Evolutionary conservation across 2,888 invertebrate species (phyloP), one percentile per base, ranked within the genome.

Genomic region (Lasioglossum zephyrum): DNA sequence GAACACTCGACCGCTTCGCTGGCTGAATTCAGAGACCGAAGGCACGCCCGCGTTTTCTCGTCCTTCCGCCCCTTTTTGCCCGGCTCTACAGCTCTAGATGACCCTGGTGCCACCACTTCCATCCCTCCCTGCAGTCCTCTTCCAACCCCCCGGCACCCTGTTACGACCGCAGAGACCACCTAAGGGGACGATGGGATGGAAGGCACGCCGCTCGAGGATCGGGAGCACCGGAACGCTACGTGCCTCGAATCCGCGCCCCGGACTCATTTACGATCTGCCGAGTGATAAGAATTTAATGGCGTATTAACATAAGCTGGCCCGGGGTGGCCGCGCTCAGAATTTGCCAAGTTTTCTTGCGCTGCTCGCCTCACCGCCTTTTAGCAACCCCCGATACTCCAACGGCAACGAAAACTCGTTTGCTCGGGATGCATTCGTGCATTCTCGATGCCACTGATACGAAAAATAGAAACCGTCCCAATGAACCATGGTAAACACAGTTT

Each of bases 281-380:
- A 87, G 86, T 82, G 90, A 88, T 90, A 90, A 90, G 88, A 90
- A 90, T 90, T 90, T 90, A 90, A 90, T 90, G 81, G 87, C 79
- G 84, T 86, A 90, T 90, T 90, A 90, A 90, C 90, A 87, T 87
- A 88, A 88, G 91, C 87, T 31, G 31, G 66, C 22, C 39, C 11
- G 22, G 11, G 91, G 84, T 18, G 16, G 66, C 11, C 39, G 11
- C 22, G 39, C 36, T 39, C 36, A 6, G 69, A n/a, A 69, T 22
- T 49, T 49, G 73, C 31, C 73, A 49, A 36, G 9, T 47, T 49
- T 73, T 36, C 49, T 22, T 49, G 18, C 13, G n/a, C n/a, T 41
- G 41, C 41, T 70, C 22, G 41, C 41, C 13, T 31, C 22, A 22
- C 22, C 26, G 60, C 36, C 69, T 69, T 69, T 69, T 39, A 41